Evolutionary conservation across 2,888 invertebrate genomes (phyloP).

Genomic region (Prosopocoilus inquinatus): DNA sequence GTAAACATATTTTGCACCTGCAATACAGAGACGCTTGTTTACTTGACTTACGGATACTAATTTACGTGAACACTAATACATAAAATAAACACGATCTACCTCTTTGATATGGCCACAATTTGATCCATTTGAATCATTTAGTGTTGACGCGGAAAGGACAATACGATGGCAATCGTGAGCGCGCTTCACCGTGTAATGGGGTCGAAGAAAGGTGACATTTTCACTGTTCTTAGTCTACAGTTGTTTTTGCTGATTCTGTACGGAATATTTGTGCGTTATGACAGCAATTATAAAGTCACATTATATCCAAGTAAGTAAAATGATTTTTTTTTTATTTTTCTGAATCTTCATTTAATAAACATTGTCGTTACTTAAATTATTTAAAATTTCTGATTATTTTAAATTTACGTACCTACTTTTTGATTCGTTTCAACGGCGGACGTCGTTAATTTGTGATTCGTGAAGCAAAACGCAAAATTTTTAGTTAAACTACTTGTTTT

Average conservation of each 20-base stretch:
- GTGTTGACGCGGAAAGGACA: neutral
- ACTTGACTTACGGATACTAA: neutral
- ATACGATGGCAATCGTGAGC: conserved; percentile 19
- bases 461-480: too few species aligned
- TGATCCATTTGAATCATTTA: neutral
- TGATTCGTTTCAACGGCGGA: too few species aligned
- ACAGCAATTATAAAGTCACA: conserved; percentile 22
- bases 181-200: conserved; percentile 21
- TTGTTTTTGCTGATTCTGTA: conserved; percentile 35
- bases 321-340: neutral
- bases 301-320: conserved; percentile 39
- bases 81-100: neutral
- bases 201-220: conserved; percentile 28
- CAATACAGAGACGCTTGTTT: too few species aligned
- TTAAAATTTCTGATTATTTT: too few species aligned
- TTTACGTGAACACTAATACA: neutral
- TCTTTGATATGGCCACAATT: neutral
- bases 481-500: too few species aligned
- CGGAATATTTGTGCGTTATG: conserved; percentile 35
- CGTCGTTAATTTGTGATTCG: too few species aligned
- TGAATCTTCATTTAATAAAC: neutral
- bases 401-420: too few species aligned
- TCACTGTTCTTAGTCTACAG: conserved; percentile 32
- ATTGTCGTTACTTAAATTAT: neutral
- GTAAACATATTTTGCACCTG: too few species aligned